Conservation (phyloP, 2,113 vertebrate species). For the Passer domesticus region DNA sequence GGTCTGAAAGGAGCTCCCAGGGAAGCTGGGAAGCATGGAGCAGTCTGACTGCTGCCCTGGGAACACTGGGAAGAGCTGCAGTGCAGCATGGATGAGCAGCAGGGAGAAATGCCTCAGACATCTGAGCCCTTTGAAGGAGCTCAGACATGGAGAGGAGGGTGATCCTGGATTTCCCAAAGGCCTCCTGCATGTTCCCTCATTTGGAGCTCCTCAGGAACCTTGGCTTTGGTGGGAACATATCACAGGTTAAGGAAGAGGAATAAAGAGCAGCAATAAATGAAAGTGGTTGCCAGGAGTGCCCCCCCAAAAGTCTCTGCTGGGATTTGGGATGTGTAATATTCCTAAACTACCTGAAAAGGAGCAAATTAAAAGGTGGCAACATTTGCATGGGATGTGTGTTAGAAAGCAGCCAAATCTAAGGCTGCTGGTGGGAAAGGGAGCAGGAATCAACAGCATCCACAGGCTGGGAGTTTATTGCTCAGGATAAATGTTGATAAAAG, state of each 20-base stretch:
- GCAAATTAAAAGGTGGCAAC: not conserved
- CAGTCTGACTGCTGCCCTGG: not conserved
- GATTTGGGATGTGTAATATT: not conserved
- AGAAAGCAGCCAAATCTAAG: not conserved
- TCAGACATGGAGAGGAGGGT: not conserved
- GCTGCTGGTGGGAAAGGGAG: not conserved
- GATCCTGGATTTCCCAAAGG: not conserved
- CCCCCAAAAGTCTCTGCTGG: not conserved
- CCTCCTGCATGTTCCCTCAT: not conserved
- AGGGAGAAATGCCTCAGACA: not conserved
- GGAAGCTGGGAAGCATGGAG: not conserved
- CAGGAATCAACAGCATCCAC: not conserved
- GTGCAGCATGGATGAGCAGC: not conserved
- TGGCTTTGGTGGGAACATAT: not conserved
- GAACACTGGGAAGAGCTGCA: not conserved
- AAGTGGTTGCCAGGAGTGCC: not conserved
- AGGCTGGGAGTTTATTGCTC: not conserved
- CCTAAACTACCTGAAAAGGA: not conserved
- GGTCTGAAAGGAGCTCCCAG: not conserved
- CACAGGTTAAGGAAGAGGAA: not conserved
- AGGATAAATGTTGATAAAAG: not conserved
- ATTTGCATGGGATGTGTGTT: not conserved
- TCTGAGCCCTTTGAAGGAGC: not conserved
- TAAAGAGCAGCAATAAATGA: not conserved
- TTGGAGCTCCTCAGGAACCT: not conserved